Percentiles rank a stretch among this genome's conserved stretches.
phyloP scores from a whole-genome alignment of 1,140 invertebrate species.

The Zaprionus vittiger region DNA sequence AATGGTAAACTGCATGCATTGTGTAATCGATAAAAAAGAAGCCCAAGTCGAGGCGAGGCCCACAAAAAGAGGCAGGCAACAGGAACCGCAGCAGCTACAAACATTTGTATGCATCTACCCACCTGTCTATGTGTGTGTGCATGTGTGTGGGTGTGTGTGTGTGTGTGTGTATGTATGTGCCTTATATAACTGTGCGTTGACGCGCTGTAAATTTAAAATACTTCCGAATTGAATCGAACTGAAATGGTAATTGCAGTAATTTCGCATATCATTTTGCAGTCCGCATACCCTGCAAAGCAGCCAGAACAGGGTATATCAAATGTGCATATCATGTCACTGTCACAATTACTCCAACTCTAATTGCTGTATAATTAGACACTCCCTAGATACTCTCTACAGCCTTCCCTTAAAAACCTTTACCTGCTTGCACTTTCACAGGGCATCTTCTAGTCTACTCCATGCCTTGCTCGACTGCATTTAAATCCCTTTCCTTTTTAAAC shows the following conservation, averaged over 20 bases:
- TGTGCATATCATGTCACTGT: too few relatives aligned
- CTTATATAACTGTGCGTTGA: conserved; percentile 35
- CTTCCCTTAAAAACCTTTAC: too few relatives aligned
- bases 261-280: conserved; percentile 6
- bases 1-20: conserved; percentile 78
- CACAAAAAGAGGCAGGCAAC: conserved; percentile 8
- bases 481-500: neutral
- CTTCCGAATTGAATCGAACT: neutral
- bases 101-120: conserved; percentile 45
- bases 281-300: neutral
- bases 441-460: neutral
- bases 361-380: too few relatives aligned
- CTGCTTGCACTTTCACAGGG: neutral
- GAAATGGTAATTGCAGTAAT: conserved; percentile 13
- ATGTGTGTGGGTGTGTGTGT: neutral
- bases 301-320: too few relatives aligned
- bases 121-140: conserved; percentile 11
- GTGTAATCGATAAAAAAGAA: conserved; percentile 77
- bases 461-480: neutral
- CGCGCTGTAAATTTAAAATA: conserved; percentile 49
- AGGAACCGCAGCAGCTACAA: conserved; percentile 28
- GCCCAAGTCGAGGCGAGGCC: neutral
- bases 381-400: too few relatives aligned
- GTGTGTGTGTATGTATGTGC: conserved; percentile 13
- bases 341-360: too few relatives aligned